Evolutionary conservation across 1,140 invertebrate species (phyloP).

Genomic region (Pogonognathellus flavescens): DNA sequence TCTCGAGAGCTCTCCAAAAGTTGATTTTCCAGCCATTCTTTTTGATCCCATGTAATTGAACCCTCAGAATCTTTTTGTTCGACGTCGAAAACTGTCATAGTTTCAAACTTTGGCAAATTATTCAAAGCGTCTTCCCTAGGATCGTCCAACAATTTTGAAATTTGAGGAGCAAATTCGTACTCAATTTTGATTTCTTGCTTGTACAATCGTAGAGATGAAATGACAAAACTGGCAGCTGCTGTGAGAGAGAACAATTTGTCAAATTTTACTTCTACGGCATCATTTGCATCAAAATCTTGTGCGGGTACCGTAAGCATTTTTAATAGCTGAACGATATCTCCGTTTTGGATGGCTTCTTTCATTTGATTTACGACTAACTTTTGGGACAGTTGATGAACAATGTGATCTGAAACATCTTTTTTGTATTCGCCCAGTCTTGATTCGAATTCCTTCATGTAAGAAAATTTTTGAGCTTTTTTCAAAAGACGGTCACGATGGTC

Average conservation of each 20-base stretch:
- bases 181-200: neutral
- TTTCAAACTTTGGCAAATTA: neutral
- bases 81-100: neutral
- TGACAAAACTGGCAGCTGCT: neutral
- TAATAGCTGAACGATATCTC: too few relatives aligned
- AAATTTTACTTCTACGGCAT: neutral
- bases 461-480: neutral
- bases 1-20: neutral
- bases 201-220: neutral
- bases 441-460: neutral
- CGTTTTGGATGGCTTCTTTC: neutral
- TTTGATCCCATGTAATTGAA: neutral
- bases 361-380: neutral
- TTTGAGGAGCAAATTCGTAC: neutral
- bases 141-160: neutral
- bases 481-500: neutral
- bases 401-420: conserved; percentile 1
- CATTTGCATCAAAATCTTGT: neutral
- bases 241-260: neutral
- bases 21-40: conserved; percentile 5
- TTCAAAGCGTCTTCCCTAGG: neutral
- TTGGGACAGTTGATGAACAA: neutral
- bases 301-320: neutral
- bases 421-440: neutral
- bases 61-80: neutral